Evolutionary conservation across 2,888 invertebrate species (phyloP).

Genomic region (Oligia fasciuncula): DNA sequence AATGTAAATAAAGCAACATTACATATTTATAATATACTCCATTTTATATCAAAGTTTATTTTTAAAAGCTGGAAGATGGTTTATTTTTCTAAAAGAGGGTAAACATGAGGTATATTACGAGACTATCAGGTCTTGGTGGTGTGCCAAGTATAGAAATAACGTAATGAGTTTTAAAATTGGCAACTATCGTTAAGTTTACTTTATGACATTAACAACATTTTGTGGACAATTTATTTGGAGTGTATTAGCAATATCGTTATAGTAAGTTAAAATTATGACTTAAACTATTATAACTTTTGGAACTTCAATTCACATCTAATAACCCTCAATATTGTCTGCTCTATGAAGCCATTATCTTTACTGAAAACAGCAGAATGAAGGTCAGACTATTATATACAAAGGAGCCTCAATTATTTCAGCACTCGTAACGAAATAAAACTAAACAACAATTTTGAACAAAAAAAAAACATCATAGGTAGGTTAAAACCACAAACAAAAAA

Average conservation of each 20-base stretch:
- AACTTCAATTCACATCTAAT: not conserved
- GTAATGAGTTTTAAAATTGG: conserved; percentile 66
- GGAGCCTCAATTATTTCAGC: not conserved
- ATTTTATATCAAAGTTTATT: conserved; percentile 48
- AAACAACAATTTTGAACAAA: not conserved
- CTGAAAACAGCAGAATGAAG: not conserved
- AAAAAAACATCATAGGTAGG: not conserved
- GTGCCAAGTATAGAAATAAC: conserved; percentile 58
- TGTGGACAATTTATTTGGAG: conserved; percentile 25
- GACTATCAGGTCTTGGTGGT: conserved; percentile 56
- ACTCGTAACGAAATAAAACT: not conserved
- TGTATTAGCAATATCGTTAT: conserved; percentile 6
- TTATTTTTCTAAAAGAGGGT: conserved; percentile 62
- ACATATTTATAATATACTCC: conserved; percentile 42
- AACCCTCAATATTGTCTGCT: not conserved
- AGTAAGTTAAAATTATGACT: conserved; percentile 4
- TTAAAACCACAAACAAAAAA: too few species aligned
- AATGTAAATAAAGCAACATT: conserved; percentile 49
- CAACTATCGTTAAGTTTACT: conserved; percentile 57
- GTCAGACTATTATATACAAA: not conserved
- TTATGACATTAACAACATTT: conserved; percentile 46
- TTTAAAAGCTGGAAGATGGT: conserved; percentile 44
- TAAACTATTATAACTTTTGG: not conserved
- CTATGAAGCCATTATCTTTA: not conserved
- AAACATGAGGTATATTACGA: conserved; percentile 50